phyloP scores from a whole-genome alignment of 2,888 invertebrate genomes.

The Sinelater perroti region DNA sequence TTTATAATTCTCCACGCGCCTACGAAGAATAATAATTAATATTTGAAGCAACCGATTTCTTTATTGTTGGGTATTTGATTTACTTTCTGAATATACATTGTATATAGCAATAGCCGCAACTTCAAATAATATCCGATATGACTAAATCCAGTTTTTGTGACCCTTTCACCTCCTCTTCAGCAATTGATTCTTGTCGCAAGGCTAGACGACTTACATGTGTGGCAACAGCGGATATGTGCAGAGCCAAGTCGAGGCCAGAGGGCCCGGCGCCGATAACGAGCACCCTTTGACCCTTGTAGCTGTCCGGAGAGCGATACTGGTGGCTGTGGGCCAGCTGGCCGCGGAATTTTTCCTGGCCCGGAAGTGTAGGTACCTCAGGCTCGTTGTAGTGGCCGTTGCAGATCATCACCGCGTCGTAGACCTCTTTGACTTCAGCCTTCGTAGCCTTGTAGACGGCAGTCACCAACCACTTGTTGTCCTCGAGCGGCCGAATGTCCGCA shows the following conservation, averaged over 20 bases:
- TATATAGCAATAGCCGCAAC: too few relatives aligned
- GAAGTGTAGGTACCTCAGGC: constrained; percentile 71
- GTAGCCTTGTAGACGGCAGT: constrained; percentile 44
- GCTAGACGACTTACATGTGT: constrained; percentile 11
- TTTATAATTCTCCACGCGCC: too few relatives aligned
- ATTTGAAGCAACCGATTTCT: too few relatives aligned
- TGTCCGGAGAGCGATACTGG: constrained; percentile 77
- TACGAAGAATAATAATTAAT: too few relatives aligned
- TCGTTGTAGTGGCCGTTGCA: constrained; percentile 32
- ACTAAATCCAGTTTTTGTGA: too few relatives aligned
- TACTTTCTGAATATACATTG: too few relatives aligned
- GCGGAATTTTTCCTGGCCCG: constrained; percentile 71
- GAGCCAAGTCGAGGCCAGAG: constrained; percentile 82
- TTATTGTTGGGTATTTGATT: too few relatives aligned
- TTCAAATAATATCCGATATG: too few relatives aligned
- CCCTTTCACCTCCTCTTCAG: too few relatives aligned
- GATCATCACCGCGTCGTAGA: constrained; percentile 79
- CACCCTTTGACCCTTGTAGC: constrained; percentile 73
- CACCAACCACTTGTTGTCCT: constrained; percentile 11
- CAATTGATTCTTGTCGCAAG: neutral
- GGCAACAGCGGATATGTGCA: constrained; percentile 40
- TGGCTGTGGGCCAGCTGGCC: constrained; percentile 78
- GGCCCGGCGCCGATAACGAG: constrained; percentile 88
- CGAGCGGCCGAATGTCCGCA: constrained; percentile 1
- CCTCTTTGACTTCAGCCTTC: constrained; percentile 54